Evolutionary conservation across 2,113 vertebrate genomes (phyloP), one percentile per base, ranked within the genome.

Genomic region (Machaerirhynchus nigripectus): DNA sequence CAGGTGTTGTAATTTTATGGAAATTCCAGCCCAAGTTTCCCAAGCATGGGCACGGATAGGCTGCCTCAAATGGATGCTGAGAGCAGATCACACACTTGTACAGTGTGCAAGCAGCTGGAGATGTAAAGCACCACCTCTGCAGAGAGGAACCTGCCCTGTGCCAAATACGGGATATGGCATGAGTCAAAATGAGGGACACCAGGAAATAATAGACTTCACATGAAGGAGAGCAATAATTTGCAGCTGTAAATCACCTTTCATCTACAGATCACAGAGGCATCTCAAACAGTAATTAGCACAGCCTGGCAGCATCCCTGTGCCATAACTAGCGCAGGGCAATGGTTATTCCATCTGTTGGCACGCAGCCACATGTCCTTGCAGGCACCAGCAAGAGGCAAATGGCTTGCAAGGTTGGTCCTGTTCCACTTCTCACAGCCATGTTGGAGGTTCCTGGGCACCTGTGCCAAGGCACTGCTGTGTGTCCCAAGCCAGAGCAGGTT

Each of bases 211-310:
- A 96, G 89, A 67, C 79, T 93, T 91, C 56, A 47, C 71, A 77
- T 63, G 90, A 67, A 81, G 88, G 55, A 94, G 79, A 86, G 84
- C 90, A 88, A 18, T 96, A 90, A 96, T 96, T 96, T 90, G 83
- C 92, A 81, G 85, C 79, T 86, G 71, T 90, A 93, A 93, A 92
- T 44, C 85, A 78, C 83, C 93, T 96, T 96, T 96, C 95, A 95
- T 97, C 95, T 96, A 30, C 56, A 93, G 95, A 96, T 95, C 93
- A 95, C 59, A 96, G 87, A 79, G 60, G 82, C 15, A 13, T 95
- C 95, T 70, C 88, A 74, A 90, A 70, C 85, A 31, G 40, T 94
- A 87, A 90, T 96, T 83, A 86, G 81, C 3, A 0, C 24, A 67
- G 64, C 59, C 87, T 87, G 69, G 84, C 85, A 86, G 87, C 79